Conservation (phyloP, 2,113 vertebrate genomes). For the Podilymbus podiceps region DNA sequence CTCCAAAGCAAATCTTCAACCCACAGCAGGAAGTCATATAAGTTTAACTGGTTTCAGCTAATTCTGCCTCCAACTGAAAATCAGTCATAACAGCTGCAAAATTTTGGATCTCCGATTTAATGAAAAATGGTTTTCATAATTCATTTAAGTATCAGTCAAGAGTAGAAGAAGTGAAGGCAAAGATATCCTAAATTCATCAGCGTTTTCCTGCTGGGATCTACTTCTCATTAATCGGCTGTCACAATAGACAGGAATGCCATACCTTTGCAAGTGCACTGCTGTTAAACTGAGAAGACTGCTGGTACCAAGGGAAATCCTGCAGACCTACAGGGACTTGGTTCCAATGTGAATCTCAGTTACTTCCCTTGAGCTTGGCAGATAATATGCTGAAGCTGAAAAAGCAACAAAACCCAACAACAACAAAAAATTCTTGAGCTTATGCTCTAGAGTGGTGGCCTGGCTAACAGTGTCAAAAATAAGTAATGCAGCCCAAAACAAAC, state of each 20-base stretch:
- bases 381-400: not conserved
- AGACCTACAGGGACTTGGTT: not conserved
- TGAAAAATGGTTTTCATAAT: not conserved
- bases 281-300: not conserved
- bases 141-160: not conserved
- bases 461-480: not conserved
- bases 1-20: not conserved
- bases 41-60: not conserved
- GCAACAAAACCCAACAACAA: not conserved
- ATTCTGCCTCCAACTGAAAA: not conserved
- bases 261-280: not conserved
- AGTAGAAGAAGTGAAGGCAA: not conserved
- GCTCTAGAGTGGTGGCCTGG: not conserved
- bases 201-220: not conserved
- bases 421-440: not conserved
- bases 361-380: not conserved
- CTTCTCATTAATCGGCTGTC: not conserved
- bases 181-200: not conserved
- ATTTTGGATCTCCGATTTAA: not conserved
- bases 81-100: not conserved
- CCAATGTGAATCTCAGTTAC: not conserved
- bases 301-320: not conserved
- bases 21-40: not conserved
- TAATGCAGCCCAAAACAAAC: not conserved
- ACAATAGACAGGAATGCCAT: not conserved